phyloP scores from a whole-genome alignment of 2,113 vertebrate species.

The Platysternon megacephalum region DNA sequence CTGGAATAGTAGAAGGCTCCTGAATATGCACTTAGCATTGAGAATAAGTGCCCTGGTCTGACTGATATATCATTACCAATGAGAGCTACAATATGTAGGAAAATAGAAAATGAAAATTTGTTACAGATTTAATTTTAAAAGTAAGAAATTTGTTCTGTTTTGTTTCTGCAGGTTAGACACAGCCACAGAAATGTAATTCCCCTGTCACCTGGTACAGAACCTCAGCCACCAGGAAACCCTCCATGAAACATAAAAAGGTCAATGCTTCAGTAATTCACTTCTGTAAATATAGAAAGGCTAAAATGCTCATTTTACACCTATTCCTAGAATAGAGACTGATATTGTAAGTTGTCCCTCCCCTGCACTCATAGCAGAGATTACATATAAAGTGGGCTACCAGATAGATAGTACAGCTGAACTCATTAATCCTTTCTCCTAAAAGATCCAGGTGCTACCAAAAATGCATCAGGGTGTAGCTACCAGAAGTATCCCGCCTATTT shows the following conservation, averaged over 20 bases:
- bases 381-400: constrained; percentile 66
- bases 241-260: constrained; percentile 60
- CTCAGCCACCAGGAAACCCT: constrained; percentile 44
- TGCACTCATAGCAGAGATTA: constrained; percentile 72
- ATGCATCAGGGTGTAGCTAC: constrained; percentile 46
- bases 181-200: constrained; percentile 59
- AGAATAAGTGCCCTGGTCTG: constrained; percentile 49
- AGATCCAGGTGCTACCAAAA: constrained; percentile 49
- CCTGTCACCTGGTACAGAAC: constrained; percentile 56
- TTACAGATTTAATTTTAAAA: neutral
- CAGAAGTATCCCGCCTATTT: constrained; percentile 22
- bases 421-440: constrained; percentile 19
- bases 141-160: neutral
- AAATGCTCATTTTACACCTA: constrained; percentile 79
- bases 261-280: constrained; percentile 58
- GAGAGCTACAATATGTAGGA: constrained; percentile 64
- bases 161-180: constrained; percentile 55
- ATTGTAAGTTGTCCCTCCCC: constrained; percentile 77
- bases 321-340: constrained; percentile 85
- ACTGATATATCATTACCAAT: constrained; percentile 15
- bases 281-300: constrained; percentile 78
- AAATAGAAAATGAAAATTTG: constrained; percentile 48
- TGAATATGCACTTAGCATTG: neutral
- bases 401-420: constrained; percentile 55
- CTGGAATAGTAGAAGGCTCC: constrained; percentile 52